Conservation (phyloP, 2,797 vertebrate genomes). For the Intellagama lesueurii region DNA sequence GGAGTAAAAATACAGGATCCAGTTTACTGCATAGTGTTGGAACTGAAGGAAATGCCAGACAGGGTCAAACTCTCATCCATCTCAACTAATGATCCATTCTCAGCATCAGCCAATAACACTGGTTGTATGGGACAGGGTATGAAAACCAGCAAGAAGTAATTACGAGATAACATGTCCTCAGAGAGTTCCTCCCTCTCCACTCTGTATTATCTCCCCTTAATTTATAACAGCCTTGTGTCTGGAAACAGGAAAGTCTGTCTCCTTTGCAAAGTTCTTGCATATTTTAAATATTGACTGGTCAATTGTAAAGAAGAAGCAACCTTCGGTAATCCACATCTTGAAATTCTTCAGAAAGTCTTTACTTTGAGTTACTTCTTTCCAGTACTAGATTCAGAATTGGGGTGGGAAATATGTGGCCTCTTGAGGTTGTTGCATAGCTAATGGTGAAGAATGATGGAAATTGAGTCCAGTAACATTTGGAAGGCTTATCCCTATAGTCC, state of each 20-base stretch:
- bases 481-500: background rate
- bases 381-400: background rate
- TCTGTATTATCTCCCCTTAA: background rate
- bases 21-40: background rate
- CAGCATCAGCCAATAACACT: fast-evolving
- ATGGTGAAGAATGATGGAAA: background rate
- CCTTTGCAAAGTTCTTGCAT: background rate
- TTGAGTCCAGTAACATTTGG: background rate
- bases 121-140: background rate
- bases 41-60: background rate
- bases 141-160: slow-evolving; percentile 22
- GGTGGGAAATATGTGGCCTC: background rate
- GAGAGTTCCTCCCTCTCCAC: background rate
- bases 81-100: background rate
- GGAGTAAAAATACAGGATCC: fast-evolving
- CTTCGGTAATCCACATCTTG: background rate
- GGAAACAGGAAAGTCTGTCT: background rate
- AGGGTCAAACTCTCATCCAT: background rate
- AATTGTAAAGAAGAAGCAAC: background rate
- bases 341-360: background rate
- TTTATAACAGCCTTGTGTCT: slow-evolving; percentile 1
- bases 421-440: background rate
- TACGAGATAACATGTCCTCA: background rate
- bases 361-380: no score
- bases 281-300: background rate